Evolutionary conservation across 2,113 vertebrate genomes (phyloP), one percentile per base, ranked within the genome.

Genomic region (Pyxicephalus adspersus): DNA sequence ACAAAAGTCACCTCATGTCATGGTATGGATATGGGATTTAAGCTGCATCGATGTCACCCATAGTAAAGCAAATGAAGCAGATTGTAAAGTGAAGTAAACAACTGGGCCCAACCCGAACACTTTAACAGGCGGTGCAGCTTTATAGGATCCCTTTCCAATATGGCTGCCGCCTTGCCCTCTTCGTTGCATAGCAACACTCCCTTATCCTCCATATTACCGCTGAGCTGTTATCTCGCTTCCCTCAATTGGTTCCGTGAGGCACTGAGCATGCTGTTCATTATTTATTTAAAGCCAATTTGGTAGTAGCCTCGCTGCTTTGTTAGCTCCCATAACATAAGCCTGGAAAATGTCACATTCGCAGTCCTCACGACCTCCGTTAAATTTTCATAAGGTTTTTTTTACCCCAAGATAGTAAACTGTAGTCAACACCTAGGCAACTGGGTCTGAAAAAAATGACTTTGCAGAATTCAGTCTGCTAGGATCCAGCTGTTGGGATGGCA

Each of bases 251-350:
- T 28, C 11, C 4, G 34, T 4, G 52, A 73, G n/a, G n/a, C 71
- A 38, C 54, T 60, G 71, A 74, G 57, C 29, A 74, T 58, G 55
- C 13, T 38, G 54, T 23, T 74, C 55, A 74, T 74, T 60, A 74
- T 38, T 74, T 74, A 74, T 74, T 74, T 31, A 74, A 58, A 74
- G 71, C 71, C 29, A 74, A 74, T 74, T 74, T 74, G 61, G 45
- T 65, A 18, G 31, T 77, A n/a, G 45, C 6, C 17, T 28, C 38
- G 38, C 38, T 66, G 38, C 29, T 72, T 64, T 54, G 19, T 67
- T 66, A n/a, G 22, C 65, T 66, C 50, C 76, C 25, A n/a, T 58
- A 67, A 67, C 29, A 57, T 55, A 28, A 34, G 64, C 57, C 75
- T 65, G 9, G 26, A 50, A 65, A 55, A 65, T 64, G n/a, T 34